Base-by-base conservation (phyloP, 2,113 vertebrate species). In the Seriola aureovittata region DNA sequence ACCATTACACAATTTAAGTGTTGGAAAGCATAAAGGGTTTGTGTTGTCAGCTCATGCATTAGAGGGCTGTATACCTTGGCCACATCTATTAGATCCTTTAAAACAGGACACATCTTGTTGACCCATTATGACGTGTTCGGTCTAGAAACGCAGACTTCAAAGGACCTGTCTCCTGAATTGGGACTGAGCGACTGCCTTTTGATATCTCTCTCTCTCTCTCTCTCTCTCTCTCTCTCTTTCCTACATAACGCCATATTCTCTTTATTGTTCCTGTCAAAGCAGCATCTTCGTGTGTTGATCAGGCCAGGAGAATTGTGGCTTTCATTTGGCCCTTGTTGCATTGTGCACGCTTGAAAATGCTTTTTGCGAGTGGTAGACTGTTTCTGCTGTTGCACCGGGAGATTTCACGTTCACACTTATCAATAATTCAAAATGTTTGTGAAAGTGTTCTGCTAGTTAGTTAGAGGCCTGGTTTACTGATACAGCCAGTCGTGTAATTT, bases 381-480 rank as follows among this genome's bases (percentile, higher is more conserved):
- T 14, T 76, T 58, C 7, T 14, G 19, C 46, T 78, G 50, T n/a
- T 59, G 36, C 52, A 21, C 10, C 48, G 44, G 57, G 16, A 58
- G 52, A 58, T 70, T 75, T 62, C 55, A 19, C 62, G 80, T 80
- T 80, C 34, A 52, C 21, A 17, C 54, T 72, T 59, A 80, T 80
- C 60, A 83, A 85, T 72, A 75, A 84, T 86, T 88, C 70, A 81
- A 55, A 65, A 54, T 81, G 67, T 70, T 65, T 81, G 29, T 70
- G 75, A 25, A 71, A 72, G 5, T 46, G 40, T 11, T 71, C 17
- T 19, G 3, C 34, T 46, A 21, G n/a, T 68, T 68, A 38, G 21
- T 42, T 16, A 52, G 5, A 57, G n/a, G 44, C 9, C 65, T 9
- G 2, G 44, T 48, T 52, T 44, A 57, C 71, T 16, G 23, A 63